Conservation (phyloP, 2,888 invertebrate species). For the Baccha elongata region DNA sequence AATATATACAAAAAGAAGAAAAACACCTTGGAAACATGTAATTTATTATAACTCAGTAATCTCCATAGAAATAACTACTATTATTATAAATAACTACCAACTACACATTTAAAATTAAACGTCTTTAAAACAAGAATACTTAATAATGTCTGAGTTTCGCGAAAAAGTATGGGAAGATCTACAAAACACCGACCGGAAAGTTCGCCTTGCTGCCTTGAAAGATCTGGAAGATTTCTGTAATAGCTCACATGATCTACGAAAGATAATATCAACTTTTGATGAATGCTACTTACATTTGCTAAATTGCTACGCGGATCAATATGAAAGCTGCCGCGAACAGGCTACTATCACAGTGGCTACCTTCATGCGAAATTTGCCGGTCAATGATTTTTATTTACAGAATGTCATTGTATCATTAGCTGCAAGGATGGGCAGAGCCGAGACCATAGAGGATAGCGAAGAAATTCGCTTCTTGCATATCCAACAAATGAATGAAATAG, state of each 20-base stretch:
- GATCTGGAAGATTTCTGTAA: constrained; percentile 68
- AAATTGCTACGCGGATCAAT: constrained; percentile 81
- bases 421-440: constrained; percentile 90
- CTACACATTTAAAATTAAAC: background rate
- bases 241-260: constrained; percentile 38
- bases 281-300: constrained; percentile 80
- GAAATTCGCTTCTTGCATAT: constrained; percentile 90
- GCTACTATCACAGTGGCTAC: constrained; percentile 77
- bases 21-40: background rate
- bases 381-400: constrained; percentile 88
- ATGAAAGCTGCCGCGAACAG: constrained; percentile 79
- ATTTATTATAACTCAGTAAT: background rate
- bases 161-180: constrained; percentile 44
- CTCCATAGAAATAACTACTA: background rate
- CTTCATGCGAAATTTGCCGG: constrained; percentile 83
- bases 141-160: constrained; percentile 39
- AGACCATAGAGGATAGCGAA: constrained; percentile 88
- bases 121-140: background rate
- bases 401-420: constrained; percentile 90
- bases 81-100: background rate
- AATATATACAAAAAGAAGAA: background rate
- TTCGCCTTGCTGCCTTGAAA: constrained; percentile 70
- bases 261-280: constrained; percentile 76
- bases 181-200: constrained; percentile 67
- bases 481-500: constrained; percentile 86